Evolutionary conservation across 2,797 vertebrate species (phyloP).

Genomic region (Malacoctenus gilli): DNA sequence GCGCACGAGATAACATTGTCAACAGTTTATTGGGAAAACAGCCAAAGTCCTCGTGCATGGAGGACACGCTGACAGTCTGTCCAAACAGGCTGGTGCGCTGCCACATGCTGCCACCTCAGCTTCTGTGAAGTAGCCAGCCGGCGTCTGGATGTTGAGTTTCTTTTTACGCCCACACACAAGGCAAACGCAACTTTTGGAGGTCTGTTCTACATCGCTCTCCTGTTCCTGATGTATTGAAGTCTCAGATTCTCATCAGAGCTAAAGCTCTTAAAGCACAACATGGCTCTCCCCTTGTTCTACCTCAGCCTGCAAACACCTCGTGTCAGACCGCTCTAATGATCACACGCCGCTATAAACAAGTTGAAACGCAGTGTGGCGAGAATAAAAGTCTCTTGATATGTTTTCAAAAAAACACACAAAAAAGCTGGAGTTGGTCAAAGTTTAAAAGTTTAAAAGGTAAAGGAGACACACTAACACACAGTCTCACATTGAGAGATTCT

Average conservation of each 20-base stretch:
- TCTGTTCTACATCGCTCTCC: too few species aligned
- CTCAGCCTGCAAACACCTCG: constrained; percentile 38
- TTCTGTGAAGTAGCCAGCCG: neutral
- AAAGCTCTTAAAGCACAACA: constrained; percentile 21
- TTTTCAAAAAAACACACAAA: too few species aligned
- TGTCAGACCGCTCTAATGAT: constrained; percentile 33
- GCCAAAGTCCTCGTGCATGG: neutral
- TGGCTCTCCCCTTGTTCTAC: constrained; percentile 30
- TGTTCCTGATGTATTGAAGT: too few species aligned
- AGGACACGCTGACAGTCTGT: neutral
- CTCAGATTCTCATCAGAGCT: too few species aligned
- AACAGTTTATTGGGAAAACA: neutral
- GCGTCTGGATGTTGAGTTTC: constrained; percentile 2
- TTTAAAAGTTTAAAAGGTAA: constrained; percentile 58
- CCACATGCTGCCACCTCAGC: neutral
- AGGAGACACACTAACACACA: constrained; percentile 9
- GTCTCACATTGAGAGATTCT: too few species aligned
- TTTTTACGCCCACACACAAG: too few species aligned
- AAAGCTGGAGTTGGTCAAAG: constrained; percentile 52
- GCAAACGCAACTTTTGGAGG: too few species aligned
- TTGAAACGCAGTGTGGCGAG: constrained; percentile 46
- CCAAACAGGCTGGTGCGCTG: neutral
- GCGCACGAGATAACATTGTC: neutral
- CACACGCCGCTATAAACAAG: constrained; percentile 28
- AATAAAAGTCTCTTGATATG: constrained; percentile 58